A percentile compares a stretch with the other conserved stretches of the same genome.
phyloP scores from a whole-genome alignment of 2,797 vertebrate genomes.

The Hemibagrus guttatus region DNA sequence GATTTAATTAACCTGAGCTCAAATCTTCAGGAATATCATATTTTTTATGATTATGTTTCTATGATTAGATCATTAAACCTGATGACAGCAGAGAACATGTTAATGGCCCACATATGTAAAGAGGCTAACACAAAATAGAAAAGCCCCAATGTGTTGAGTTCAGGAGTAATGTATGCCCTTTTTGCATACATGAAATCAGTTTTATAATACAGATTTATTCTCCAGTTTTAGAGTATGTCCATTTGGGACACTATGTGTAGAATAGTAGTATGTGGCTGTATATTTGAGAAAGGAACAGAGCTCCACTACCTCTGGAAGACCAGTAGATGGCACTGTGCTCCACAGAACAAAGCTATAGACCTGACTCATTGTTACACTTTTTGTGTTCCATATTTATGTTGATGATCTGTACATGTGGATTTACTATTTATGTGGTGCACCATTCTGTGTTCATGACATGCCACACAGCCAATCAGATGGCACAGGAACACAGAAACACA shows the following conservation, averaged over 20 bases:
- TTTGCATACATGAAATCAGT: background rate
- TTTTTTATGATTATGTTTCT: slow-evolving; percentile 8
- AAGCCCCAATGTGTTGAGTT: background rate
- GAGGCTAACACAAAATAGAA: background rate
- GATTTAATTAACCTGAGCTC: slow-evolving; percentile 6
- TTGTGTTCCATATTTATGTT: slow-evolving; percentile 53
- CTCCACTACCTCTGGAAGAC: slow-evolving; percentile 62
- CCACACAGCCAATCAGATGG: slow-evolving; percentile 59
- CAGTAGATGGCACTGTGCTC: slow-evolving; percentile 63
- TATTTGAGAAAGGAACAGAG: slow-evolving; percentile 51
- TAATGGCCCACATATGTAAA: background rate
- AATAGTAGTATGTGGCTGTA: slow-evolving; percentile 3
- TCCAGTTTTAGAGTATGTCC: background rate
- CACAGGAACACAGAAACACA: slow-evolving; percentile 50
- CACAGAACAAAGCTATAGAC: slow-evolving; percentile 53
- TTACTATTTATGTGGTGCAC: slow-evolving; percentile 54
- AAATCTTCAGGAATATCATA: background rate
- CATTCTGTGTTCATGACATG: slow-evolving; percentile 59
- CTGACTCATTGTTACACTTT: slow-evolving; percentile 50
- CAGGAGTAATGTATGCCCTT: background rate
- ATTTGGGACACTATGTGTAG: background rate
- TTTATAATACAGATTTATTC: background rate
- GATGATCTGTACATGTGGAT: slow-evolving; percentile 54
- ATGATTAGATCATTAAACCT: background rate
- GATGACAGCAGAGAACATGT: background rate